These are phyloP conservation scores for Chlamydotis undulata DNA, from an alignment of 2,113 vertebrate genomes.

Conservation along the genomic window DNA sequence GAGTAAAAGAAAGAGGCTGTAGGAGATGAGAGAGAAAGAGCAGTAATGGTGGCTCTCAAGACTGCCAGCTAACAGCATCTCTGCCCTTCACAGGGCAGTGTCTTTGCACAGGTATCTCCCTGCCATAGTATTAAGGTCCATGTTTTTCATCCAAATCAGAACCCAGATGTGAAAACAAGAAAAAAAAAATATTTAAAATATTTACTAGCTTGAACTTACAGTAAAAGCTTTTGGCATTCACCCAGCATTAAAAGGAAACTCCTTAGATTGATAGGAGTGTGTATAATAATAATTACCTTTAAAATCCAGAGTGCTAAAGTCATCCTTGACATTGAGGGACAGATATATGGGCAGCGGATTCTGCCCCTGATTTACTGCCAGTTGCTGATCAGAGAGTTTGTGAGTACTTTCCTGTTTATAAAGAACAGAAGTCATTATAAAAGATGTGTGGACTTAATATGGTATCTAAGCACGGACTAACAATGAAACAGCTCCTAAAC, in stretches of 20 bases:
- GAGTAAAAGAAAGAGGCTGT: neutral
- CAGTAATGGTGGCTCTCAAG: neutral
- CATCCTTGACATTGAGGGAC: slow-evolving; percentile 82
- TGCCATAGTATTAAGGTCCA: neutral
- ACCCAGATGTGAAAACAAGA: neutral
- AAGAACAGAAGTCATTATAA: neutral
- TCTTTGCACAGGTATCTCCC: neutral
- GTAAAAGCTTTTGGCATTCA: neutral
- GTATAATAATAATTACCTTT: slow-evolving; percentile 56
- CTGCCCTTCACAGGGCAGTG: rapidly evolving
- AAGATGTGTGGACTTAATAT: neutral
- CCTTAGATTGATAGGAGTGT: neutral
- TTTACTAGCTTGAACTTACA: neutral
- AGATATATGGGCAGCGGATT: slow-evolving; percentile 86
- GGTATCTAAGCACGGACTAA: neutral
- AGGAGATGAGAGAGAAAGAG: neutral
- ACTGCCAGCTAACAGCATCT: neutral
- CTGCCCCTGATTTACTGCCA: slow-evolving; percentile 79
- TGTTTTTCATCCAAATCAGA: neutral
- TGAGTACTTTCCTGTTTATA: slow-evolving; percentile 54
- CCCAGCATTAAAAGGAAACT: neutral
- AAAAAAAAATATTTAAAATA: neutral
- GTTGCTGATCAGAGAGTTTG: slow-evolving; percentile 82
- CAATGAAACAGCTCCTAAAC: neutral
- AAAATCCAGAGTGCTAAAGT: slow-evolving; percentile 67